Evolutionary conservation across 2,888 invertebrate species (phyloP).

Genomic region (Drosophila gaucha): DNA sequence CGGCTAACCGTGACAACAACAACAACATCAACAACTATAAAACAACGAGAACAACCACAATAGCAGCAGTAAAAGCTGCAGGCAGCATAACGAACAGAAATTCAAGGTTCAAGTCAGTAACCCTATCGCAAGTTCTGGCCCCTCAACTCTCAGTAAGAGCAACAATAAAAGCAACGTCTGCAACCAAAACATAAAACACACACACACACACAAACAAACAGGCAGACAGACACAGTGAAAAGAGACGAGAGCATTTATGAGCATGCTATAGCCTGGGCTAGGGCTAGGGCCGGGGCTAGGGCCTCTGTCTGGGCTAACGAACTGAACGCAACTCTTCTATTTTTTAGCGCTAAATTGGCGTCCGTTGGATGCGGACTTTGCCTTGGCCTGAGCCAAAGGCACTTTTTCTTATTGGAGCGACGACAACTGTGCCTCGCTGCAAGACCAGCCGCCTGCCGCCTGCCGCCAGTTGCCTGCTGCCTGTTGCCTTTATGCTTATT

Average conservation of each 20-base stretch:
- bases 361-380: conserved; percentile 59
- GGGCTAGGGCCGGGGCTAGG: background rate
- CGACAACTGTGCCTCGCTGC: conserved; percentile 53
- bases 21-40: conserved; percentile 29
- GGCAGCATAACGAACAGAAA: conserved; percentile 71
- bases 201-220: conserved; percentile 20
- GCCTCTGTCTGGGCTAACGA: conserved; percentile 59
- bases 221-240: background rate
- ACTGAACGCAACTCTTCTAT: conserved; percentile 40
- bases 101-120: conserved; percentile 82
- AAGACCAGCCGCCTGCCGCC: conserved; percentile 13
- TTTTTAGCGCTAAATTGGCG: conserved; percentile 70
- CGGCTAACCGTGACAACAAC: conserved; percentile 68
- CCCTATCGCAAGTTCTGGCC: conserved; percentile 68
- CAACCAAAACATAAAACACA: conserved; percentile 59
- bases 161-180: conserved; percentile 72
- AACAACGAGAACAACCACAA: conserved; percentile 15
- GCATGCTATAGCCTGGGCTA: conserved; percentile 4
- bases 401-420: conserved; percentile 53
- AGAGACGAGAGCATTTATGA: conserved; percentile 33
- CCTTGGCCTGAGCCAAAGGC: conserved; percentile 39
- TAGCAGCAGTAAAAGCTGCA: conserved; percentile 39
- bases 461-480: conserved; percentile 23
- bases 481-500: conserved; percentile 70
- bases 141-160: conserved; percentile 40